phyloP scores from a whole-genome alignment of 2,113 vertebrate genomes.

The Eolophus roseicapilla region DNA sequence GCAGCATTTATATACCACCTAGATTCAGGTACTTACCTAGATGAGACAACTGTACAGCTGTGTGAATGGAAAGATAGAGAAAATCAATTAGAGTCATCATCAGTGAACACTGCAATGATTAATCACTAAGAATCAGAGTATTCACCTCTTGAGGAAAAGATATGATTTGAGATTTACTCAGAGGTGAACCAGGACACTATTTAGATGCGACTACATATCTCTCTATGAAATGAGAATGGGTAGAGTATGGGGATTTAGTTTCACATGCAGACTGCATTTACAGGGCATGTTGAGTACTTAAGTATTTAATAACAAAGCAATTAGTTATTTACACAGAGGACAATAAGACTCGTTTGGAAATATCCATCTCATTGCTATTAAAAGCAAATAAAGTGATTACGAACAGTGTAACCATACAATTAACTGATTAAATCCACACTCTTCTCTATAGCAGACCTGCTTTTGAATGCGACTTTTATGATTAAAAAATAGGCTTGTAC shows the following conservation, averaged over 20 bases:
- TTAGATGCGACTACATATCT: not conserved
- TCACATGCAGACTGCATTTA: constrained; percentile 19
- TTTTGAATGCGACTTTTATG: constrained; percentile 3
- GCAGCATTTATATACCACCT: not conserved
- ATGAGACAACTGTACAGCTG: not conserved
- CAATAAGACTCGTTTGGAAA: constrained; percentile 50
- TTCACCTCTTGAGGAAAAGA: not conserved
- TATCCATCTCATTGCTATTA: constrained; percentile 55
- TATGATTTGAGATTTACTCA: not conserved
- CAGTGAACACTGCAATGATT: not conserved
- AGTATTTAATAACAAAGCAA: constrained; percentile 58
- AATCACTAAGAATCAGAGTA: not conserved
- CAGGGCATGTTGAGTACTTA: constrained; percentile 31
- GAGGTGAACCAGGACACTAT: not conserved
- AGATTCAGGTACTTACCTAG: not conserved
- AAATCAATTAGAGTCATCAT: not conserved
- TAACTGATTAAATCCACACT: constrained; percentile 57
- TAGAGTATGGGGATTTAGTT: not conserved
- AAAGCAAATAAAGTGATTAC: constrained; percentile 62
- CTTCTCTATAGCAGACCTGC: not conserved
- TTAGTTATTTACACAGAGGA: constrained; percentile 45
- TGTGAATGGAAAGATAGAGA: not conserved
- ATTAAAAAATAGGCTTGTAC: constrained; percentile 26
- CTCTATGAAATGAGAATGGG: not conserved
- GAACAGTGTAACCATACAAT: constrained; percentile 32